phyloP scores from a whole-genome alignment of 2,888 invertebrate species.

The Notodonta dromedarius region DNA sequence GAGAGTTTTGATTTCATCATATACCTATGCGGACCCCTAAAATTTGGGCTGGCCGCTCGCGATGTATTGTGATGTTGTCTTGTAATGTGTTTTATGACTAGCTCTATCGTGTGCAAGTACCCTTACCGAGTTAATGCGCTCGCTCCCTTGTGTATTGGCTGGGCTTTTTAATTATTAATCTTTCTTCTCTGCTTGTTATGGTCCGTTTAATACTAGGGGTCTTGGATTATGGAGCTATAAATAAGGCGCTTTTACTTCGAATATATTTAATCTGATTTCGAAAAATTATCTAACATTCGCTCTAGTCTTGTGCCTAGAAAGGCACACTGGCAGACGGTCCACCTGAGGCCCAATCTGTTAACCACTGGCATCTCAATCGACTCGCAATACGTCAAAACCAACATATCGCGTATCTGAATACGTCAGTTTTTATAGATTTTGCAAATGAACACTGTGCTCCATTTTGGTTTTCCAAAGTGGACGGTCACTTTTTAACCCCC shows the following conservation, averaged over 20 bases:
- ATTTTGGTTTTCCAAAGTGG: no score
- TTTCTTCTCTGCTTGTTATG: neutral
- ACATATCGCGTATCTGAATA: no score
- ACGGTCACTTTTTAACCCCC: no score
- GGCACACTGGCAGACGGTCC: no score
- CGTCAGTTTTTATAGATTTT: no score
- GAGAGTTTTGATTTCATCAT: neutral
- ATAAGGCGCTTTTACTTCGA: neutral
- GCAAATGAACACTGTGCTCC: no score
- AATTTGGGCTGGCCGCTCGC: conserved; percentile 24
- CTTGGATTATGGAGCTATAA: neutral
- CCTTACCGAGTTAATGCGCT: conserved; percentile 32
- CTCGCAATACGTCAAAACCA: no score
- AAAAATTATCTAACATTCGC: no score
- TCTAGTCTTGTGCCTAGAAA: no score
- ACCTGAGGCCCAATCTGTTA: no score
- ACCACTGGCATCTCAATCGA: no score
- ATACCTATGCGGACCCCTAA: conserved; percentile 21
- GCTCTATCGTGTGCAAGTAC: conserved; percentile 38
- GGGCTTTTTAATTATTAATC: conserved; percentile 1
- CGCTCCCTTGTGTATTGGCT: neutral
- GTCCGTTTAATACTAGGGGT: neutral
- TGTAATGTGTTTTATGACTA: conserved; percentile 40
- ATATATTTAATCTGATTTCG: no score
- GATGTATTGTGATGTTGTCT: conserved; percentile 51